These are phyloP conservation scores for Laupala kohalensis DNA, from an alignment of 1,140 invertebrate species.

Conservation along the genomic window DNA sequence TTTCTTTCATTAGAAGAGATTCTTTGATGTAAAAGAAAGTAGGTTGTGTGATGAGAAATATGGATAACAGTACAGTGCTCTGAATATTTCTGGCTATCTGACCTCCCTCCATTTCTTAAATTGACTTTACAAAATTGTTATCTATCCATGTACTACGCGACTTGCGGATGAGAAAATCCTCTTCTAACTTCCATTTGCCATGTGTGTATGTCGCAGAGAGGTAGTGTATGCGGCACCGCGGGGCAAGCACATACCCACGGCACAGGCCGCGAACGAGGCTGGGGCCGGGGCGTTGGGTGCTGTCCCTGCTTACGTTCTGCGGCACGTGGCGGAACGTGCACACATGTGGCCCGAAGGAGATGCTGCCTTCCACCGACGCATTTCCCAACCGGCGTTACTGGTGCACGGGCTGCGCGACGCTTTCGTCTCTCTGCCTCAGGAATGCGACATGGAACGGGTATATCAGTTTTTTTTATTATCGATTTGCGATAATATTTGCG, in stretches of 20 bases:
- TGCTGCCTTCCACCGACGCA: constrained; percentile 51
- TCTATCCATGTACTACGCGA: too few species aligned
- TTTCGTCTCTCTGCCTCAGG: constrained; percentile 52
- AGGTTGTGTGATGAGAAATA: too few species aligned
- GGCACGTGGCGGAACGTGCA: constrained; percentile 35
- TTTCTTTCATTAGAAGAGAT: too few species aligned
- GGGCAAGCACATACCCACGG: constrained; percentile 36
- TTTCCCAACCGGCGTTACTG: constrained; percentile 51
- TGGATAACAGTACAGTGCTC: too few species aligned
- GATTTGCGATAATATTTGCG: too few species aligned
- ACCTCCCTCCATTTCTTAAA: too few species aligned
- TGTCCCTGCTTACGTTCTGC: constrained; percentile 46
- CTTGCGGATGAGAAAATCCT: too few species aligned
- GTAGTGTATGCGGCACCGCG: constrained; percentile 28
- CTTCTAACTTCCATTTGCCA: constrained; percentile 27
- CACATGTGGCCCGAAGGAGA: constrained; percentile 60
- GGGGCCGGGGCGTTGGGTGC: too few species aligned
- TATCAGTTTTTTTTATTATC: too few species aligned
- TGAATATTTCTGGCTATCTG: too few species aligned
- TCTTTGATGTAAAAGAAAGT: too few species aligned
- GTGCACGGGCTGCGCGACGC: constrained; percentile 56
- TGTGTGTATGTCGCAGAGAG: constrained; percentile 22
- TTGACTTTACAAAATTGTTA: too few species aligned
- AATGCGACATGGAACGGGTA: constrained; percentile 63
- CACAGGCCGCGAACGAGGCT: background rate